Conservation (phyloP, 2,797 vertebrate genomes). For the Danio jaintianensis region DNA sequence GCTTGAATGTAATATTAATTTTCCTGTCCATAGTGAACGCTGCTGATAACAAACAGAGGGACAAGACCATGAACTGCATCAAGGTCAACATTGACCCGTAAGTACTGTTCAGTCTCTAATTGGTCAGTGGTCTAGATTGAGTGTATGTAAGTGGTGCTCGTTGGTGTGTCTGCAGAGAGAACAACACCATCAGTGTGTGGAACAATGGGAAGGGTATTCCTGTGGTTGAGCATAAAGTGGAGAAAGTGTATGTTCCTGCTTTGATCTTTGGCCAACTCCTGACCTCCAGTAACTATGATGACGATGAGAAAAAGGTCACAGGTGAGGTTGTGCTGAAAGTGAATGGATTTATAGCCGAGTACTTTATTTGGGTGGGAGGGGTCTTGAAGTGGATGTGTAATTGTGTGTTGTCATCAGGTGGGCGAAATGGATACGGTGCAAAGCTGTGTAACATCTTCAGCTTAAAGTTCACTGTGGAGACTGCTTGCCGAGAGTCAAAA, state of each 20-base stretch:
- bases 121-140: neutral
- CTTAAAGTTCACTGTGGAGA: slow-evolving; percentile 96
- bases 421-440: slow-evolving; percentile 97
- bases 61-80: slow-evolving; percentile 93
- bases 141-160: neutral
- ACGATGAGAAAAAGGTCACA: slow-evolving; percentile 97
- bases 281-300: slow-evolving; percentile 97
- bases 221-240: slow-evolving; percentile 96
- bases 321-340: slow-evolving; percentile 71
- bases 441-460: slow-evolving; percentile 99
- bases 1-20: slow-evolving; percentile 10
- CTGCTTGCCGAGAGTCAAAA: slow-evolving; percentile 89
- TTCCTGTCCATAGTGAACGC: slow-evolving; percentile 86
- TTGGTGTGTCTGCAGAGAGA: slow-evolving; percentile 82
- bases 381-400: neutral
- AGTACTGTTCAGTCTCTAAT: slow-evolving; percentile 69
- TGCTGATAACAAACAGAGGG: slow-evolving; percentile 98
- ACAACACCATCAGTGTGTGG: slow-evolving; percentile 94
- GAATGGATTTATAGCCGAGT: neutral
- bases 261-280: slow-evolving; percentile 98
- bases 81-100: slow-evolving; percentile 93
- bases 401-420: slow-evolving; percentile 77
- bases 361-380: neutral
- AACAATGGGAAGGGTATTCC: slow-evolving; percentile 99
- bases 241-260: slow-evolving; percentile 95